Conservation (phyloP, 2,888 invertebrate genomes). For the Pediacus dermestoides region DNA sequence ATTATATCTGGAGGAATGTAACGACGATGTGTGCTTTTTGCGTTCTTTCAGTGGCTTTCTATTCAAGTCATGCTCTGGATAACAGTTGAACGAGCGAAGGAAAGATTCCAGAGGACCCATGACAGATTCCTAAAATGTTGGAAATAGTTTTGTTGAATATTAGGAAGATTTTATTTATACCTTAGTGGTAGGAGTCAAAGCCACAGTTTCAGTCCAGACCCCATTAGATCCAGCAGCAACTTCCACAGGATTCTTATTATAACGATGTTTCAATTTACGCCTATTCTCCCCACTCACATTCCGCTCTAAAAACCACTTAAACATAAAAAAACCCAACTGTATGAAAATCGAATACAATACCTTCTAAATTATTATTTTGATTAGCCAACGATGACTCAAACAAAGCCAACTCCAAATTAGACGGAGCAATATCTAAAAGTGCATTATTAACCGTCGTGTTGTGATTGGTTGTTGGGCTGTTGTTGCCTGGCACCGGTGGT, state of each 20-base stretch:
- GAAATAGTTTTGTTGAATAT: slow-evolving; percentile 2
- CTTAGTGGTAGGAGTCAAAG: slow-evolving; percentile 35
- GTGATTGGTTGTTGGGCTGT: not conserved
- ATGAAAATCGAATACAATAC: no score
- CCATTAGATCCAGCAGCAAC: slow-evolving; percentile 15
- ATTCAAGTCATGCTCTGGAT: slow-evolving; percentile 43
- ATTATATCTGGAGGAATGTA: not conserved
- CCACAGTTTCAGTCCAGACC: slow-evolving; percentile 40
- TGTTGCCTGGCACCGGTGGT: no score
- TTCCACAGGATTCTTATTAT: slow-evolving; percentile 21
- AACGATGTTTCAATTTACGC: slow-evolving; percentile 34
- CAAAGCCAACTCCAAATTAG: slow-evolving; percentile 34
- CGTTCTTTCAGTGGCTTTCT: slow-evolving; percentile 18
- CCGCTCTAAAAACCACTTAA: no score
- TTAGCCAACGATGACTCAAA: no score
- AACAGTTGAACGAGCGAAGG: slow-evolving; percentile 44
- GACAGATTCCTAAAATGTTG: slow-evolving; percentile 33
- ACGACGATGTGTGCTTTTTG: not conserved
- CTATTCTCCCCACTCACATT: slow-evolving; percentile 16
- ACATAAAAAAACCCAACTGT: no score
- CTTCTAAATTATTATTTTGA: no score
- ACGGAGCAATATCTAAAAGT: slow-evolving; percentile 35
- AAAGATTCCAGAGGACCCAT: slow-evolving; percentile 48
- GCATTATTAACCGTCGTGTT: slow-evolving; percentile 16
- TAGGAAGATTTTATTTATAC: slow-evolving; percentile 14